Evolutionary conservation across 2,888 invertebrate species (phyloP).

Genomic region (Schrankia costaestrigalis): DNA sequence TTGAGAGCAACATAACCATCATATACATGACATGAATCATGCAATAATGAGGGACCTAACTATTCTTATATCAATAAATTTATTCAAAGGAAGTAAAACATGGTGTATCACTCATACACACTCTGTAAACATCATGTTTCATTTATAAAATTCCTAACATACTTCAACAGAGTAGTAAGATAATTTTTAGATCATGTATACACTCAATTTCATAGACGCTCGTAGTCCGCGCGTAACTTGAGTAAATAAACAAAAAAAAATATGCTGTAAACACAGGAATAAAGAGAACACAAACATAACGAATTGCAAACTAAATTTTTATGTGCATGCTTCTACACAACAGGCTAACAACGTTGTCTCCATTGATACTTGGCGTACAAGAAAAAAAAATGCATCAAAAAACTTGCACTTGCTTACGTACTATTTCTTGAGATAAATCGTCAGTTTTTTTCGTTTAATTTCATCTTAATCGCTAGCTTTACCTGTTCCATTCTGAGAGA

Average conservation of each 20-base stretch:
- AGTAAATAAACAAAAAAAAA: conserved; percentile 74
- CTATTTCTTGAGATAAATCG: conserved; percentile 24
- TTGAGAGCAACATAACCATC: no score
- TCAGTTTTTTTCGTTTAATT: conserved; percentile 11
- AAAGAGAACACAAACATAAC: conserved; percentile 61
- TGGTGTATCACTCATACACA: no score
- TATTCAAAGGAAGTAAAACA: no score
- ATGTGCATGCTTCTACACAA: conserved; percentile 17
- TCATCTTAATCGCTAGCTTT: conserved; percentile 37
- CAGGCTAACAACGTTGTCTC: conserved; percentile 32
- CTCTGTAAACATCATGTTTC: conserved; percentile 2
- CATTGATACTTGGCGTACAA: conserved; percentile 28
- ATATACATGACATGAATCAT: no score
- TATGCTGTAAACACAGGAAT: conserved; percentile 67
- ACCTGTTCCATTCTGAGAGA: conserved; percentile 47
- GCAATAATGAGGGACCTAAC: no score
- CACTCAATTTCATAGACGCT: conserved; percentile 31
- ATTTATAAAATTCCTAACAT: conserved; percentile 9
- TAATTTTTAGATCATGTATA: conserved; percentile 16
- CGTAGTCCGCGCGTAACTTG: conserved; percentile 50
- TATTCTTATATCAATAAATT: no score
- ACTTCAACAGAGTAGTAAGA: conserved; percentile 3
- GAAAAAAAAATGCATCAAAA: conserved; percentile 39
- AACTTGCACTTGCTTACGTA: conserved; percentile 24
- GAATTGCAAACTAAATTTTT: conserved; percentile 55